Conservation (phyloP, 2,888 invertebrate species). For the Synergus umbraculus region DNA sequence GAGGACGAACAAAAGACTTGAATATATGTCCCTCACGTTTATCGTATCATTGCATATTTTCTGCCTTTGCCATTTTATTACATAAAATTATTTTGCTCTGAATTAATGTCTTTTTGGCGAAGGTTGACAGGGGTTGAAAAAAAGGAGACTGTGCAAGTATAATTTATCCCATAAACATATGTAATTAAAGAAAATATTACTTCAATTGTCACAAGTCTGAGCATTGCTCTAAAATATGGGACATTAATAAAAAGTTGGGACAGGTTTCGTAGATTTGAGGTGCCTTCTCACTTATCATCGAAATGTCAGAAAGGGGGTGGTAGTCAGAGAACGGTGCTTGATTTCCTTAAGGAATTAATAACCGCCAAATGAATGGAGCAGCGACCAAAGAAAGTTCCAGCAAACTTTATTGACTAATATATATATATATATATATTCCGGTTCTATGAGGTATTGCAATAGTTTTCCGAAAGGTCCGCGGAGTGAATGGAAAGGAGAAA, state of each 20-base stretch:
- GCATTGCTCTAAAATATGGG: not conserved
- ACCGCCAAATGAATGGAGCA: constrained; percentile 41
- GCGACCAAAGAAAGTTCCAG: constrained; percentile 55
- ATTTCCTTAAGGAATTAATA: constrained; percentile 47
- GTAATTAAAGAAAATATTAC: too few species aligned
- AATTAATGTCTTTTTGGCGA: too few species aligned
- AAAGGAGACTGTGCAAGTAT: too few species aligned
- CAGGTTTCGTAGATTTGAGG: not conserved
- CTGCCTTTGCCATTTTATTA: not conserved
- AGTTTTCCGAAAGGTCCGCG: constrained; percentile 64
- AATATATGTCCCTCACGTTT: not conserved
- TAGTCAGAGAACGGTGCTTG: constrained; percentile 21
- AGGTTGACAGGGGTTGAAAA: too few species aligned
- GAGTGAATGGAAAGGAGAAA: constrained; percentile 57
- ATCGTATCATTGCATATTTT: constrained; percentile 6
- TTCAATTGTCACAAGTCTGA: not conserved
- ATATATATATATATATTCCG: constrained; percentile 63
- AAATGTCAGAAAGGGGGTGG: constrained; percentile 15
- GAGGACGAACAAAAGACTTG: not conserved
- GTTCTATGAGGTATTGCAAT: constrained; percentile 68
- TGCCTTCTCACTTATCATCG: constrained; percentile 17
- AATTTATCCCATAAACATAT: too few species aligned
- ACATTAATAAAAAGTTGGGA: constrained; percentile 2
- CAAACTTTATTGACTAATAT: constrained; percentile 65
- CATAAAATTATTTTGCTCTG: not conserved